Conservation (phyloP, 2,888 invertebrate genomes). For the Polymixis lichenea region DNA sequence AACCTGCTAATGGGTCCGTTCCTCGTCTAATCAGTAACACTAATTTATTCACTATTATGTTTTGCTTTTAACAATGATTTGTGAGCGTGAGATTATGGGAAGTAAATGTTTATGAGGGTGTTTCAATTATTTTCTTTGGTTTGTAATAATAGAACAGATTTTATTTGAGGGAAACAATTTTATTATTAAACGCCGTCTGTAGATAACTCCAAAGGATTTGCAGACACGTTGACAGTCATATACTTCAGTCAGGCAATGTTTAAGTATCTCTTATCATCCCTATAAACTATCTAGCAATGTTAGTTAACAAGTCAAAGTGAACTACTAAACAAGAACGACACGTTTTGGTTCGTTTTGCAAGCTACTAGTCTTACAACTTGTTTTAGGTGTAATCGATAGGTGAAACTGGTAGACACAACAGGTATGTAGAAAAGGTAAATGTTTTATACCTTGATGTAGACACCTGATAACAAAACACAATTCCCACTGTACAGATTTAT, state of each 20-base stretch:
- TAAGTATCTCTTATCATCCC: background rate
- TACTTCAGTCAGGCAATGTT: background rate
- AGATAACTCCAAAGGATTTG: too few relatives aligned
- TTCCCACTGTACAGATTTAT: background rate
- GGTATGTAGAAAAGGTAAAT: background rate
- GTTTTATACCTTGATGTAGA: background rate
- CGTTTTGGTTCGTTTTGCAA: background rate
- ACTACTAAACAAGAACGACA: background rate
- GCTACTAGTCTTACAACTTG: too few relatives aligned
- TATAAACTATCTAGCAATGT: background rate
- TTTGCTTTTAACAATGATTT: conserved; percentile 48
- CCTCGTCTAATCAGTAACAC: conserved; percentile 50
- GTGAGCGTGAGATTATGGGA: conserved; percentile 5
- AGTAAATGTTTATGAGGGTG: background rate
- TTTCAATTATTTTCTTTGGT: background rate
- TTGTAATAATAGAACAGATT: background rate
- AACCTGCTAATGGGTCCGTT: conserved; percentile 55
- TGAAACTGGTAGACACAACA: too few relatives aligned
- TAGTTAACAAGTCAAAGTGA: too few relatives aligned
- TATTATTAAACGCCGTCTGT: background rate
- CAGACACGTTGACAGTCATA: too few relatives aligned
- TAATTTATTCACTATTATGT: conserved; percentile 49
- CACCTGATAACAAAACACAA: background rate
- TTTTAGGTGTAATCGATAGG: too few relatives aligned
- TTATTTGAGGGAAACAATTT: background rate